A percentile compares a stretch with the other conserved stretches of the same genome.
Evolutionary conservation across 2,113 vertebrate genomes (phyloP).

Genomic region (Struthidea cinerea): DNA sequence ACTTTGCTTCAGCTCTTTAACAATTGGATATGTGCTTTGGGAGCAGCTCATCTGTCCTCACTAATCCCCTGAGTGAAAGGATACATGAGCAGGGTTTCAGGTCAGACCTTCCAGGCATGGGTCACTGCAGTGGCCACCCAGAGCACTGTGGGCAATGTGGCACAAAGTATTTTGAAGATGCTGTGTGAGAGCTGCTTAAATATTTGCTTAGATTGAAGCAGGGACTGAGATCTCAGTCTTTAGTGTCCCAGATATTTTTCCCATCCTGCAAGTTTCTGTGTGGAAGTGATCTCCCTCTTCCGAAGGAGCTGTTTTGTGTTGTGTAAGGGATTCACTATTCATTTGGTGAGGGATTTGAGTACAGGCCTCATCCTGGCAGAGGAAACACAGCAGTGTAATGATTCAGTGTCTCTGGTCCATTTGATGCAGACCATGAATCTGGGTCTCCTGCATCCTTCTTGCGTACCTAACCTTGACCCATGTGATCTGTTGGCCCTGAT

Average conservation of each 20-base stretch:
- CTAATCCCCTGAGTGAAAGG: not conserved
- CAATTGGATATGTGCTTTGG: not conserved
- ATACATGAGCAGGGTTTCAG: not conserved
- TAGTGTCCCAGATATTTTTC: not conserved
- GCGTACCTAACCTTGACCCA: not conserved
- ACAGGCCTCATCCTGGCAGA: not conserved
- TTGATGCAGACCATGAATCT: not conserved
- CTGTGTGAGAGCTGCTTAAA: not conserved
- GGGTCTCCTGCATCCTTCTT: not conserved
- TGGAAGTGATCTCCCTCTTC: not conserved
- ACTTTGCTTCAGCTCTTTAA: not conserved
- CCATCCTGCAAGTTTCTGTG: not conserved
- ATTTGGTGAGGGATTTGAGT: not conserved
- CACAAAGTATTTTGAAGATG: not conserved
- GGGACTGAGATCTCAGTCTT: not conserved
- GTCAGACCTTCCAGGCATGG: not conserved
- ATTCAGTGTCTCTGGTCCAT: not conserved
- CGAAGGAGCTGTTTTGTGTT: not conserved
- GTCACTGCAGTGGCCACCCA: not conserved
- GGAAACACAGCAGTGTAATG: not conserved
- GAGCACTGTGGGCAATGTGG: not conserved
- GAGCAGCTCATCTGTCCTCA: not conserved
- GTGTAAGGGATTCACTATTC: not conserved
- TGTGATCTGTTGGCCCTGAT: not conserved
- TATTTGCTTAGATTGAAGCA: not conserved